Evolutionary conservation across 2,113 vertebrate genomes (phyloP).

Genomic region (Lagenorhynchus albirostris): DNA sequence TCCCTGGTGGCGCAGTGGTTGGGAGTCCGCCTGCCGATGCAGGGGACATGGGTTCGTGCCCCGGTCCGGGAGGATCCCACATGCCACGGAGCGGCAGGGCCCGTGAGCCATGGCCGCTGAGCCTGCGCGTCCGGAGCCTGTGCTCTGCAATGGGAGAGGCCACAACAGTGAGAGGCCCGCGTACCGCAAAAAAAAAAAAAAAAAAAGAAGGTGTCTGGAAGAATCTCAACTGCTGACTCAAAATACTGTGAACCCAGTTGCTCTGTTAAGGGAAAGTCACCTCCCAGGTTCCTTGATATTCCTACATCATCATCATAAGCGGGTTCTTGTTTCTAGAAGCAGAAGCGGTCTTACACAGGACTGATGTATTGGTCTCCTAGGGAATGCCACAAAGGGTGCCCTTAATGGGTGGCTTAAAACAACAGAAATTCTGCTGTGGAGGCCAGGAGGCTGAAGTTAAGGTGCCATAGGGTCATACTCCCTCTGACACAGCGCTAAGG

Average conservation of each 20-base stretch:
- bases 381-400: neutral
- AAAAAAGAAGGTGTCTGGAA: neutral
- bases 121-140: too few relatives aligned
- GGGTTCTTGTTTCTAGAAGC: neutral
- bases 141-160: accelerated
- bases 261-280: neutral
- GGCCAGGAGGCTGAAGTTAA: neutral
- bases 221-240: neutral
- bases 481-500: accelerated
- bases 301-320: accelerated
- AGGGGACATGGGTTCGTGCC: too few relatives aligned
- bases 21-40: too few relatives aligned
- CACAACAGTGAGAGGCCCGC: too few relatives aligned
- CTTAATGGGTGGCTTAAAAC: neutral
- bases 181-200: too few relatives aligned
- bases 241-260: neutral
- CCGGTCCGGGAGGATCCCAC: too few relatives aligned
- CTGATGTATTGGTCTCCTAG: neutral
- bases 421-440: neutral
- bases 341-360: neutral
- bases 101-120: too few relatives aligned
- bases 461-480: neutral
- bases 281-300: neutral
- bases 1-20: too few relatives aligned
- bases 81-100: too few relatives aligned